A percentile compares a stretch with the other conserved stretches of the same genome.
phyloP scores from a whole-genome alignment of 2,113 vertebrate genomes.

The Stigmatopora argus region DNA sequence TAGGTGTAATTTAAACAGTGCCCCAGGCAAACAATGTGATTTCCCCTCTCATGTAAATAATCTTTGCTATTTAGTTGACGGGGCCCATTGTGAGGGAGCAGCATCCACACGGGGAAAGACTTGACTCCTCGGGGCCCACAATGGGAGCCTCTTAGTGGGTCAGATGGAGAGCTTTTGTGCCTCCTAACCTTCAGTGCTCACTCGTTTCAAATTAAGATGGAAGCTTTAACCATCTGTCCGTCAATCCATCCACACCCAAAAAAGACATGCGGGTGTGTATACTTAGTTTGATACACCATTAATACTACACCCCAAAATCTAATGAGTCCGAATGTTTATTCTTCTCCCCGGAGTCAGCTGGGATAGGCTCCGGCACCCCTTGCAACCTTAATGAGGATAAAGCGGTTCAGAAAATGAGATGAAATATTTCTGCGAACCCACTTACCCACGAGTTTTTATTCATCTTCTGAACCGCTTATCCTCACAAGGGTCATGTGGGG shows the following conservation, averaged over 20 bases:
- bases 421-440: too few relatives aligned
- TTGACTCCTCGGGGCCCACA: conserved; percentile 41
- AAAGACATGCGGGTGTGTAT: too few relatives aligned
- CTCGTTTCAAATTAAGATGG: conserved; percentile 34
- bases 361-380: too few relatives aligned
- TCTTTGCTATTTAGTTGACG: conserved; percentile 49
- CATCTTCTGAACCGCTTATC: too few relatives aligned
- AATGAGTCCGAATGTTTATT: too few relatives aligned
- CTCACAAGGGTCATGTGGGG: too few relatives aligned
- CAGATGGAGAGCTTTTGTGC: conserved; percentile 54
- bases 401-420: too few relatives aligned
- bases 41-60: conserved; percentile 48
- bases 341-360: too few relatives aligned
- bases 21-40: background rate
- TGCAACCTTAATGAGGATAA: too few relatives aligned
- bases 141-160: conserved; percentile 36
- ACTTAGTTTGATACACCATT: too few relatives aligned
- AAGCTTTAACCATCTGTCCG: background rate
- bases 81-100: conserved; percentile 41
- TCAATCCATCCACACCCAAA: background rate
- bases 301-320: too few relatives aligned
- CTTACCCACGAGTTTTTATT: too few relatives aligned
- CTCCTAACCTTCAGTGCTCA: background rate
- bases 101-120: conserved; percentile 36
- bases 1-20: conserved; percentile 1